These are phyloP conservation scores for Glaucopsyche alexis DNA, from an alignment of 2,888 invertebrate species.

Conservation along the genomic window DNA sequence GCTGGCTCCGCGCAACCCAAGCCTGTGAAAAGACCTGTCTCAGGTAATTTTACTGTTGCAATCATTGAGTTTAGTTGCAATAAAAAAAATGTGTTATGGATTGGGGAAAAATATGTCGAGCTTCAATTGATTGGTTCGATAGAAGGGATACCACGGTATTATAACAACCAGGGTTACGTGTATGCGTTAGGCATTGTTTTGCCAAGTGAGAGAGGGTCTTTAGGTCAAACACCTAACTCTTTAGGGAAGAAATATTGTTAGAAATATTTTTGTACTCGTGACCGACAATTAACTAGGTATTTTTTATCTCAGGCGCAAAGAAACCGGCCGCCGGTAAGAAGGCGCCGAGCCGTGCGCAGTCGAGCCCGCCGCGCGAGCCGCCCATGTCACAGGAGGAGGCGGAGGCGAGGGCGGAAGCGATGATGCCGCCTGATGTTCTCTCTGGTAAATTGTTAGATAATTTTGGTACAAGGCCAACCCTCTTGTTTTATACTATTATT, in stretches of 20 bases:
- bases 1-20: constrained; percentile 74
- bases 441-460: constrained; percentile 47
- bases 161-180: too few relatives aligned
- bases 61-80: neutral
- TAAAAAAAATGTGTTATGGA: neutral
- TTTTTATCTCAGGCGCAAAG: constrained; percentile 34
- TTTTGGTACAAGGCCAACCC: too few relatives aligned
- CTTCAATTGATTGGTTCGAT: too few relatives aligned
- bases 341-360: constrained; percentile 50
- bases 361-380: constrained; percentile 78
- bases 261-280: too few relatives aligned
- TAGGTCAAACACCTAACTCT: too few relatives aligned
- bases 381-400: constrained; percentile 89
- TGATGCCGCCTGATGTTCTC: constrained; percentile 82
- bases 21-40: constrained; percentile 71
- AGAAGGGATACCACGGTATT: too few relatives aligned
- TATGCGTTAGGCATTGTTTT: too few relatives aligned
- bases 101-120: too few relatives aligned
- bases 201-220: too few relatives aligned
- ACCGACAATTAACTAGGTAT: neutral
- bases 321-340: constrained; percentile 49
- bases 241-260: too few relatives aligned
- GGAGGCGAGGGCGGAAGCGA: constrained; percentile 84
- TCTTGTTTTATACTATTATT: too few relatives aligned
- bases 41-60: constrained; percentile 44